Base-by-base conservation (phyloP, 2,113 vertebrate species). In the Crocuta crocuta region DNA sequence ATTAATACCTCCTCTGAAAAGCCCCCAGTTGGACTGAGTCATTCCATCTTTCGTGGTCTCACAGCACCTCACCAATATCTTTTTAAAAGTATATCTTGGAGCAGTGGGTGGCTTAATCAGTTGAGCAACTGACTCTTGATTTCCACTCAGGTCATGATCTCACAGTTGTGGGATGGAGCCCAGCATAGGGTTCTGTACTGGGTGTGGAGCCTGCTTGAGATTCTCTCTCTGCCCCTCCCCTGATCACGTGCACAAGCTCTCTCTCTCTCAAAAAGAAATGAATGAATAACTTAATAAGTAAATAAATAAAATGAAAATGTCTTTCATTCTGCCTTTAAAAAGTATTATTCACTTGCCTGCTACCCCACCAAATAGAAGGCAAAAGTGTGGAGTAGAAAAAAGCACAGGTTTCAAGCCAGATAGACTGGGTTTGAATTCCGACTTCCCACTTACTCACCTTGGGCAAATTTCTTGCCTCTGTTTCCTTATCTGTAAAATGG, bases 41-140 rank as follows among this genome's bases (percentile, higher is more conserved):
- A 88, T 58, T 55, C 39, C 43, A 26, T 93, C 92, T 83, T 71
- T 76, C 95, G 65, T 84, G 65, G 87, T 91, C 76, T 97, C 95
- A 92, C n/a, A 66, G 73, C 15, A 43, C 10, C 33, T 92, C 78
- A 66, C 28, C 61, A 91, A 78, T 31, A 94, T 4, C 58, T 92
- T 90, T 96, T 83, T 71, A 28, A 89, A 65, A 96, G 23, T 70
- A 55, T 55, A 15, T 55, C 53, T 55, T 55, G 53, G 53, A 55
- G 16, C 2, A 4, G 11, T 55, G 53, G 16, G 53, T 55, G 53
- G 53, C 53, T 55, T 15, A 17, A 5, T 55, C 11, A 5, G 53
- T 55, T 55, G 53, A 55, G 53, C 53, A 55, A 55, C 53, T 55
- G 53, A 55, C 53, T 11, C 53, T 55, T 55, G 53, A 55, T 55